These are phyloP conservation scores for Acrobasis consociella DNA, from an alignment of 2,888 invertebrate species.

Conservation along the genomic window DNA sequence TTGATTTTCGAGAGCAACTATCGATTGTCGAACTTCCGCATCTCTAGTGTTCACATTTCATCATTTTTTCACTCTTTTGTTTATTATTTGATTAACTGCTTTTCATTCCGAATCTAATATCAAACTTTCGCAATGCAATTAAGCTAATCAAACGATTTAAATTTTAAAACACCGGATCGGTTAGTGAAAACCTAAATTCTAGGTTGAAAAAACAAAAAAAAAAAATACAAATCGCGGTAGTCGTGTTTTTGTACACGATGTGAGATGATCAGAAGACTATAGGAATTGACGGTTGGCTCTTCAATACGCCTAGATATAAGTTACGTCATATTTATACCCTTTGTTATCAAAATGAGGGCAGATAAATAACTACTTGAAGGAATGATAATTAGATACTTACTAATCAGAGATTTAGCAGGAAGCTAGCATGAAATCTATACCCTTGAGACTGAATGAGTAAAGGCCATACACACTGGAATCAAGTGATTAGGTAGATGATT, in stretches of 20 bases:
- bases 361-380: constrained; percentile 17
- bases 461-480: neutral
- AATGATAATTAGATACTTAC: constrained; percentile 22
- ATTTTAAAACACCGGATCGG: neutral
- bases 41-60: neutral
- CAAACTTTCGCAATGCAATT: no score
- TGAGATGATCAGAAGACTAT: no score
- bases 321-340: neutral
- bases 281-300: neutral
- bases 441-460: neutral
- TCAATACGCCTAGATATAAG: neutral
- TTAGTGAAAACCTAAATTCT: no score
- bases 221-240: no score
- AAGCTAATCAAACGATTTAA: no score
- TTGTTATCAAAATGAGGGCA: constrained; percentile 3
- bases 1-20: no score
- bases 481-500: neutral
- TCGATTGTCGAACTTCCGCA: no score
- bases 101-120: no score
- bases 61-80: neutral
- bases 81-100: neutral
- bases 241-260: neutral
- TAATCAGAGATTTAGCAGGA: constrained; percentile 23
- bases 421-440: constrained; percentile 26
- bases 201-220: no score